phyloP scores from a whole-genome alignment of 2,888 invertebrate species.

The Dione juno region DNA sequence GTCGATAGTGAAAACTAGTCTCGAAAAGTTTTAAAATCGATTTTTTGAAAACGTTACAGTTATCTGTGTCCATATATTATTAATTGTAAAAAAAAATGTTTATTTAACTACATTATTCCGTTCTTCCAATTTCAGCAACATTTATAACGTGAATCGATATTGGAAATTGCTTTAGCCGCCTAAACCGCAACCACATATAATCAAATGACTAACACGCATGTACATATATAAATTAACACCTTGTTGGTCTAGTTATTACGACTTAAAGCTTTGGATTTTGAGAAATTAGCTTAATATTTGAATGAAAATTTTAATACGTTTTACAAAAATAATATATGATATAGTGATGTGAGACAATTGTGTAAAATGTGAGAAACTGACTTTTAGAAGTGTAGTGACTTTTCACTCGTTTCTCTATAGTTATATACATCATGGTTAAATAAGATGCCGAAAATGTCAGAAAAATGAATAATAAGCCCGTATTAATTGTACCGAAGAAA shows the following conservation, averaged over 20 bases:
- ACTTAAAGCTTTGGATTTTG: not conserved
- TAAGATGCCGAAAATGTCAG: not conserved
- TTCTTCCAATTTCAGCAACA: not conserved
- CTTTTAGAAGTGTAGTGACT: too few relatives aligned
- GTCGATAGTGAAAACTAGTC: too few relatives aligned
- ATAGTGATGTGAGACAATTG: too few relatives aligned
- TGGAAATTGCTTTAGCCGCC: conserved; percentile 42
- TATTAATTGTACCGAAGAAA: not conserved
- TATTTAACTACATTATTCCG: not conserved
- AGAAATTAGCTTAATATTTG: too few relatives aligned
- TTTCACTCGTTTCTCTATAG: too few relatives aligned
- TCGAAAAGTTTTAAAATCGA: not conserved
- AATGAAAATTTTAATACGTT: too few relatives aligned
- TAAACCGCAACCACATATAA: conserved; percentile 39
- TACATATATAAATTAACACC: conserved; percentile 6
- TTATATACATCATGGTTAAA: not conserved
- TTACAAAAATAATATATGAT: too few relatives aligned
- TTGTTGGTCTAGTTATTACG: not conserved
- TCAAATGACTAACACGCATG: conserved; percentile 42
- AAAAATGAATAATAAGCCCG: not conserved
- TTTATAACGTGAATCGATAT: conserved; percentile 19
- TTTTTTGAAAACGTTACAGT: not conserved
- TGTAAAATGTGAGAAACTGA: too few relatives aligned
- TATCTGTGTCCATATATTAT: too few relatives aligned
- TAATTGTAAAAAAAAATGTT: too few relatives aligned